Evolutionary conservation across 2,113 vertebrate species (phyloP), one percentile per base, ranked within the genome.

Genomic region (Delphinapterus leucas): DNA sequence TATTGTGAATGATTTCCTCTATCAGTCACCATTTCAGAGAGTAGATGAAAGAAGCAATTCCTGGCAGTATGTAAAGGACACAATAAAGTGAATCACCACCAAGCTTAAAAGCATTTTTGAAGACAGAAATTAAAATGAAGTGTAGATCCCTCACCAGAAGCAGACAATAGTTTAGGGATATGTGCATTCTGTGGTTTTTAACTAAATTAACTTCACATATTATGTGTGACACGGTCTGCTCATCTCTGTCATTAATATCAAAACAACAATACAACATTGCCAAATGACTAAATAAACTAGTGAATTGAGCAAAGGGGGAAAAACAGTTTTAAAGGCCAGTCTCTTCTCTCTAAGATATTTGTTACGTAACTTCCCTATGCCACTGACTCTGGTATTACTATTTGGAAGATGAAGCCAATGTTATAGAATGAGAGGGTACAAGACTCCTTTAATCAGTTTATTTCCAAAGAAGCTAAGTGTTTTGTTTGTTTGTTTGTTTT

Each of bases 71-170:
- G 49, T 80, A 47, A 61, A 90, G 94, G 28, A 14, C 33, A 71
- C 11, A 73, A 74, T 65, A 93, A 90, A 93, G 80, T 70, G 76
- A 81, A 58, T 84, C 71, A 88, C 23, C 3, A 41, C 31, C 20
- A 61, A 65, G 18, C 18, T 74, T 95, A 74, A 93, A 94, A 79
- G 55, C 80, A 5, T 63, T 90, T 92, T 61, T 58, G 80, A 95
- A 96, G 44, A 58, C 76, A 70, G 58, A 41, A 67, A 60, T 96
- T 74, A 63, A 95, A 97, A 92, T 61, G 31, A 93, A 90, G 65
- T 36, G 23, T 20, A 90, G 44, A 53, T 60, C 86, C 11, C 63
- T 96, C 73, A 86, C 1, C 33, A 41, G 38, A 93, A 76, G 38
- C 7, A 65, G 92, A 44, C 23, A 41, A 86, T 65, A 82, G 76